phyloP scores from a whole-genome alignment of 2,797 vertebrate genomes.

The Pseudochirops corinnae region DNA sequence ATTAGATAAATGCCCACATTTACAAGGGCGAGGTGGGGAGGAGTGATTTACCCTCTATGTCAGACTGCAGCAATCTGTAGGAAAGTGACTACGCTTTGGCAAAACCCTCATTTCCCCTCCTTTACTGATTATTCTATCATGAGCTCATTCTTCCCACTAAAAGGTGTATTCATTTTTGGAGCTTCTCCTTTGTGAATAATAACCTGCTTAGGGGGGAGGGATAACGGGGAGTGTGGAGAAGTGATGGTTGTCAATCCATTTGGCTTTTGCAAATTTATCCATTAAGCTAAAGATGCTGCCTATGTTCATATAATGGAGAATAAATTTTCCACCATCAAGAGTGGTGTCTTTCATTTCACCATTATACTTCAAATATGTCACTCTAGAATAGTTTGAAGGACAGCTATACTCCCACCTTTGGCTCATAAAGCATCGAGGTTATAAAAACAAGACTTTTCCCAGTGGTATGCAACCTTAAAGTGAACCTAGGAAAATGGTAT shows the following conservation, averaged over 20 bases:
- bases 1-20: not conserved
- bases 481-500: slow-evolving; percentile 70
- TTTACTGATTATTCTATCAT: slow-evolving; percentile 64
- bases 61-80: slow-evolving; percentile 62
- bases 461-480: slow-evolving; percentile 49
- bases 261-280: slow-evolving; percentile 13
- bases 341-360: slow-evolving; percentile 2
- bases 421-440: slow-evolving; percentile 64
- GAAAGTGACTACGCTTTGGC: slow-evolving; percentile 66
- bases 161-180: slow-evolving; percentile 60
- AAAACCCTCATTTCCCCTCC: slow-evolving; percentile 59
- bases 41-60: slow-evolving; percentile 26
- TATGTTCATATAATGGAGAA: slow-evolving; percentile 48
- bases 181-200: slow-evolving; percentile 47
- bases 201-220: not conserved
- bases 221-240: not conserved
- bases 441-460: slow-evolving; percentile 67
- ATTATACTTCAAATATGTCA: not conserved
- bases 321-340: slow-evolving; percentile 20
- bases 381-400: slow-evolving; percentile 57
- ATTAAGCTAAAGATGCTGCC: slow-evolving; percentile 27
- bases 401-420: slow-evolving; percentile 45
- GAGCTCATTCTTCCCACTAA: slow-evolving; percentile 67
- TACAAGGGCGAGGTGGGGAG: slow-evolving; percentile 40
- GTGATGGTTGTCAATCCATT: slow-evolving; percentile 50